Percentiles rank a stretch among this genome's conserved stretches.
These are phyloP conservation scores for Tipula confusa DNA, from an alignment of 2,888 invertebrate species.

Conservation along the genomic window DNA sequence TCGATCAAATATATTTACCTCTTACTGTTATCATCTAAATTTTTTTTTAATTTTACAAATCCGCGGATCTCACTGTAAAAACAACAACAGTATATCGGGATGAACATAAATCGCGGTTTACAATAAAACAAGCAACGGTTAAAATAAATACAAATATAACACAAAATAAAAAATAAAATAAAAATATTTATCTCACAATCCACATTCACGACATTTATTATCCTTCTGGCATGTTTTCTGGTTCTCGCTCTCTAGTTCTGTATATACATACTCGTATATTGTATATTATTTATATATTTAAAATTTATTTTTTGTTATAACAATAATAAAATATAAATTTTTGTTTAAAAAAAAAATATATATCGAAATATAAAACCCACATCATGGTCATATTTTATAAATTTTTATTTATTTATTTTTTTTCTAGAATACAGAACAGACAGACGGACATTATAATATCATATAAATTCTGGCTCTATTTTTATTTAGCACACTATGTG, in stretches of 20 bases:
- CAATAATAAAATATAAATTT: conserved; percentile 20
- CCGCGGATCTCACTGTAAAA: neutral
- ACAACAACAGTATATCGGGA: neutral
- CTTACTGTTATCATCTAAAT: neutral
- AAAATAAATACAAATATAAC: neutral
- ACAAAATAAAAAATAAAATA: neutral
- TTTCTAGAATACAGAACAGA: neutral
- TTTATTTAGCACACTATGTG: neutral
- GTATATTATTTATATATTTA: conserved; percentile 3
- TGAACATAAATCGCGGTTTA: neutral
- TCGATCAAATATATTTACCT: neutral
- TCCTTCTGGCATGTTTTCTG: conserved; percentile 30
- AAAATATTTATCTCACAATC: conserved; percentile 21
- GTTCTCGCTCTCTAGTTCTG: conserved; percentile 13
- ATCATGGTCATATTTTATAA: conserved; percentile 20
- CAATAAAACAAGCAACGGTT: neutral
- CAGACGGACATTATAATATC: conserved; percentile 9
- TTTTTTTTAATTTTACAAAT: neutral
- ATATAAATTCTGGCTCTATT: neutral
- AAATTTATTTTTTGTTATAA: neutral
- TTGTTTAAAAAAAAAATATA: conserved; percentile 3
- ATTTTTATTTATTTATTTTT: neutral
- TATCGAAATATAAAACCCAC: conserved; percentile 5
- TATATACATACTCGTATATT: neutral
- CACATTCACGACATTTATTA: conserved; percentile 29